Evolutionary conservation across 2,888 invertebrate genomes (phyloP).

Genomic region (Parasteatoda lunata): DNA sequence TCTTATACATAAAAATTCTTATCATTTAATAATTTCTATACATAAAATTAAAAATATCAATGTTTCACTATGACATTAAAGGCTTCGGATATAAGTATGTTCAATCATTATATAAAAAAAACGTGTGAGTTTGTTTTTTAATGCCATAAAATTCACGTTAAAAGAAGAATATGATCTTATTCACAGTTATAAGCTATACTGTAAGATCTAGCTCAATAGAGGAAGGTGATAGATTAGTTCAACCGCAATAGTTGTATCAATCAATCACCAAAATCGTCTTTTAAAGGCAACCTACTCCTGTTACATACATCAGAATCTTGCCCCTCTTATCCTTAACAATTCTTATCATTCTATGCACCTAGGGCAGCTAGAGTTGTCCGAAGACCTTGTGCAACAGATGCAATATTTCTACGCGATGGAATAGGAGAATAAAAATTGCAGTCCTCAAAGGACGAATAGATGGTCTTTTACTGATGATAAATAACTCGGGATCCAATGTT

Average conservation of each 20-base stretch:
- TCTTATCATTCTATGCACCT: slow-evolving; percentile 13
- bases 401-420: slow-evolving; percentile 48
- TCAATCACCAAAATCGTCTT: slow-evolving; percentile 41
- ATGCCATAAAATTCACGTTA: no score
- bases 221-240: not conserved
- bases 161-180: no score
- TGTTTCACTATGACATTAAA: no score
- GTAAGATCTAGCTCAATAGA: not conserved
- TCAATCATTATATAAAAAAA: no score
- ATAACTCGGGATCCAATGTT: slow-evolving; percentile 59
- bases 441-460: slow-evolving; percentile 55
- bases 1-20: not conserved
- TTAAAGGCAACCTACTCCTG: not conserved
- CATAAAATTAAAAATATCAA: no score
- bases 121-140: no score
- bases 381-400: slow-evolving; percentile 53
- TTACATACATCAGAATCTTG: not conserved
- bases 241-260: not conserved
- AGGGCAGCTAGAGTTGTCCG: slow-evolving; percentile 5
- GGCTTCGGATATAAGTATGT: no score
- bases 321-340: not conserved
- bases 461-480: slow-evolving; percentile 63
- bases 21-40: not conserved
- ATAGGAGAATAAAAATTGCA: slow-evolving; percentile 45
- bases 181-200: no score